Percentiles rank a stretch among this genome's conserved stretches.
Conservation (phyloP, 2,113 vertebrate species). For the Sinocyclocheilus anophthalmus region DNA sequence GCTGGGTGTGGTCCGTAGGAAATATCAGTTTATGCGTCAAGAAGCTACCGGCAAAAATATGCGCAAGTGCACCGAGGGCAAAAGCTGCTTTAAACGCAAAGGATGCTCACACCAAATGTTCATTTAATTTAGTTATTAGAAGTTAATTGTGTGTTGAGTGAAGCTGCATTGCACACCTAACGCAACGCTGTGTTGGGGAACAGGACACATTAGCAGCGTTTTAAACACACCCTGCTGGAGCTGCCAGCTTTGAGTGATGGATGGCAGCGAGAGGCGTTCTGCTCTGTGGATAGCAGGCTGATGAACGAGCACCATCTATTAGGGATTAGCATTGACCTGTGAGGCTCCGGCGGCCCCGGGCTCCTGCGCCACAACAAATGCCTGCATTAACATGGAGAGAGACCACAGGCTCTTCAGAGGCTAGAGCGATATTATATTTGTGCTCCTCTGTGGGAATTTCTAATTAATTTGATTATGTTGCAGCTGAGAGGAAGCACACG, state of each 20-base stretch:
- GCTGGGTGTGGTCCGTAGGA: too few species aligned
- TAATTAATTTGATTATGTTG: conserved; percentile 47
- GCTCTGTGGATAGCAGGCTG: conserved; percentile 64
- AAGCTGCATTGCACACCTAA: background rate
- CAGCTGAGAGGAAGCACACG: background rate
- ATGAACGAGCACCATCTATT: conserved; percentile 78
- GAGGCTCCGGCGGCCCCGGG: conserved; percentile 69
- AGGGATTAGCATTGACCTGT: conserved; percentile 79
- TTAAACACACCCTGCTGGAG: conserved; percentile 46
- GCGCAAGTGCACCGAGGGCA: too few species aligned
- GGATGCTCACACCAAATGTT: too few species aligned
- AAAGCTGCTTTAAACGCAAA: too few species aligned
- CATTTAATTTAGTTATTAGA: too few species aligned
- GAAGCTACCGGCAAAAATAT: too few species aligned
- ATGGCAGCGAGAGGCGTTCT: conserved; percentile 67
- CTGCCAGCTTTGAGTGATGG: conserved; percentile 73
- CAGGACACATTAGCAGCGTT: conserved; percentile 44
- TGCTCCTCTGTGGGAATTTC: conserved; percentile 58
- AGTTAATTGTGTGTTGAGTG: background rate
- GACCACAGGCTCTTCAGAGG: conserved; percentile 68
- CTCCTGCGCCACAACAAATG: conserved; percentile 65
- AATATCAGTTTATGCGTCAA: too few species aligned
- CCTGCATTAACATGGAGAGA: conserved; percentile 73
- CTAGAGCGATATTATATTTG: conserved; percentile 69
- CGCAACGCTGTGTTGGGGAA: background rate